Conservation (phyloP, 2,797 vertebrate genomes). For the Artibeus jamaicensis region DNA sequence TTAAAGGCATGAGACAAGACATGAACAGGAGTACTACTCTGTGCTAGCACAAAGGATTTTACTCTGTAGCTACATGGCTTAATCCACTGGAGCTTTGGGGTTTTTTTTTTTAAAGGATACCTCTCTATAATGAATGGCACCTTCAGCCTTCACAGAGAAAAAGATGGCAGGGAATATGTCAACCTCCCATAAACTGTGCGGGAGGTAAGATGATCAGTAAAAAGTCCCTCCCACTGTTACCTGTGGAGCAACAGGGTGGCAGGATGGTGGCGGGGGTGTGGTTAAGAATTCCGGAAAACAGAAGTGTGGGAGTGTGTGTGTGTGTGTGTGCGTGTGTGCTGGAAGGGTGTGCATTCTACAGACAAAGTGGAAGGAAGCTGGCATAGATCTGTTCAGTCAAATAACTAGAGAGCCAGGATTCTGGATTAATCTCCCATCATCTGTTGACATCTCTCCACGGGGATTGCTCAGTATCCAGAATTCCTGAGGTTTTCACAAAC, state of each 20-base stretch:
- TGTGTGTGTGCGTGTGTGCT: too few relatives aligned
- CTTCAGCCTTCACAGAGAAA: constrained; percentile 23
- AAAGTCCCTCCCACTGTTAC: constrained; percentile 27
- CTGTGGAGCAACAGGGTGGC: background rate
- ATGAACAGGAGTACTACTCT: background rate
- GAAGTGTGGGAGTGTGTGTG: background rate
- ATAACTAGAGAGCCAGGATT: background rate
- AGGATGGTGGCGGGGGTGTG: background rate
- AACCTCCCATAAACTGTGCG: constrained; percentile 40
- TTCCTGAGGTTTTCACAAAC: background rate
- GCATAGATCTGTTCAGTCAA: background rate
- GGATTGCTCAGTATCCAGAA: background rate
- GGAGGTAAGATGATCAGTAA: constrained; percentile 37
- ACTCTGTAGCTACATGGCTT: constrained; percentile 11
- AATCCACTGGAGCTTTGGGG: constrained; percentile 15
- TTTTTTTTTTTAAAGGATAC: constrained; percentile 37
- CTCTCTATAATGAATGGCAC: constrained; percentile 39
- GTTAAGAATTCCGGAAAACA: background rate
- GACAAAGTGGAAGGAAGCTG: background rate
- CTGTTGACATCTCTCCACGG: background rate
- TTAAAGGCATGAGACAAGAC: background rate
- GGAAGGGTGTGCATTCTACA: background rate
- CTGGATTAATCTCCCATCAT: background rate
- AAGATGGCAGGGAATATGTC: constrained; percentile 35
- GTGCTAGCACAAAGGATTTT: background rate